Evolutionary conservation across 1,140 invertebrate species (phyloP), one percentile per base, ranked within the genome.

Genomic region (Ephestia elutella): DNA sequence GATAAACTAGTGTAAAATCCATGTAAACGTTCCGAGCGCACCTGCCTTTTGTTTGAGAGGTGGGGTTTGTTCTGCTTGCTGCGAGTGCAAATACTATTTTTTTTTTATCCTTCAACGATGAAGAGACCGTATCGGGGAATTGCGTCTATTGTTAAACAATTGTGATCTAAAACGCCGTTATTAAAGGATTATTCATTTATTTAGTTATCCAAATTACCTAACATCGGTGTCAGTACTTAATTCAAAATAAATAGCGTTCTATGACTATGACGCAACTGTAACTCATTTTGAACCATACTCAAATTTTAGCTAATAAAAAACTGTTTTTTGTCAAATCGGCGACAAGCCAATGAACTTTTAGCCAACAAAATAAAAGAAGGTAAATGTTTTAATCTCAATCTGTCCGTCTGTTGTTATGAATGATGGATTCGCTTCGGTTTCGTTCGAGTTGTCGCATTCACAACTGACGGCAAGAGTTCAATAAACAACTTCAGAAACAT

Each of bases 11-110:
- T 64, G 49, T 59, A 66, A 70, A 60, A 62, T 57, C 57, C 64
- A 59, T 66, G 61, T 60, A 68, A 71, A 59, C 57, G 60, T 55
- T 54, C 48, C 38, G 25, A 38, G 55, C 58, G 59, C 71, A 68
- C 65, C 71, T 70, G 65, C 59, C 61, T 15, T 38, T 21, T 17
- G 30, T 50, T 38, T 53, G 18, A 53, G 50, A 25, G 50, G 50
- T 53, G 50, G 13, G 57, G 13, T 59, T 59, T 54, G 19, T 54
- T 54, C 18, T 17, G 49, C 8, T 25, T 17, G 51, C n/a, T 20
- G 21, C 15, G 38, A 44, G 38, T 44, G 13, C 38, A 35, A 35
- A 5, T n/a, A n/a, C n/a, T n/a, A n/a, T n/a, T n/a, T n/a, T n/a
- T n/a, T n/a, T n/a, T n/a, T n/a, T n/a, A n/a, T n/a, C n/a, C n/a